A percentile compares a stretch with the other conserved stretches of the same genome.
These are phyloP conservation scores for Dyspetes luteomarginatus DNA, from an alignment of 2,888 invertebrate species.

Conservation along the genomic window DNA sequence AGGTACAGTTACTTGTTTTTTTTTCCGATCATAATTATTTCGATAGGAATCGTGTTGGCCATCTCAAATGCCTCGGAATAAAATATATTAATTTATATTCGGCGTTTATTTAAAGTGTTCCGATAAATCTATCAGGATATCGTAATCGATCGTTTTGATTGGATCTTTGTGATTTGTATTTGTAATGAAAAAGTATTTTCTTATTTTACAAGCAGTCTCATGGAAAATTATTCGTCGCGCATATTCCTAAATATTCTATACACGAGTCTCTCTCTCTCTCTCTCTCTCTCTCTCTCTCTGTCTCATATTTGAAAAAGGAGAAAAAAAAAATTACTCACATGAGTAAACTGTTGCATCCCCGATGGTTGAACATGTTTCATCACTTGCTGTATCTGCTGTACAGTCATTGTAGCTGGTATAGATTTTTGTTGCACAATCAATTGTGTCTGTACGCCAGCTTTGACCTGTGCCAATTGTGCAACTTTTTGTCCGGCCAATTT, in stretches of 20 bases:
- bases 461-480: constrained; percentile 85
- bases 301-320: neutral
- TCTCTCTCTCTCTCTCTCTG: too few species aligned
- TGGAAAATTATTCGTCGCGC: too few species aligned
- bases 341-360: constrained; percentile 81
- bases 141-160: too few species aligned
- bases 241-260: too few species aligned
- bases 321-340: constrained; percentile 74
- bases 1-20: neutral
- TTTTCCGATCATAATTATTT: neutral
- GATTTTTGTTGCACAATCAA: constrained; percentile 89
- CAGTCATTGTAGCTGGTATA: constrained; percentile 87
- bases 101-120: too few species aligned
- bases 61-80: too few species aligned
- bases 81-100: too few species aligned
- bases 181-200: too few species aligned
- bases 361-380: constrained; percentile 86
- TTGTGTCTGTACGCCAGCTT: constrained; percentile 86
- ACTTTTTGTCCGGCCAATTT: constrained; percentile 87
- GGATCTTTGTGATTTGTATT: too few species aligned
- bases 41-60: neutral
- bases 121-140: too few species aligned
- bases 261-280: too few species aligned
- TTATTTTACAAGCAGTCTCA: too few species aligned
- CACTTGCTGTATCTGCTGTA: constrained; percentile 91